Conservation (phyloP, 2,888 invertebrate genomes). For the Notocelia uddmanniana region DNA sequence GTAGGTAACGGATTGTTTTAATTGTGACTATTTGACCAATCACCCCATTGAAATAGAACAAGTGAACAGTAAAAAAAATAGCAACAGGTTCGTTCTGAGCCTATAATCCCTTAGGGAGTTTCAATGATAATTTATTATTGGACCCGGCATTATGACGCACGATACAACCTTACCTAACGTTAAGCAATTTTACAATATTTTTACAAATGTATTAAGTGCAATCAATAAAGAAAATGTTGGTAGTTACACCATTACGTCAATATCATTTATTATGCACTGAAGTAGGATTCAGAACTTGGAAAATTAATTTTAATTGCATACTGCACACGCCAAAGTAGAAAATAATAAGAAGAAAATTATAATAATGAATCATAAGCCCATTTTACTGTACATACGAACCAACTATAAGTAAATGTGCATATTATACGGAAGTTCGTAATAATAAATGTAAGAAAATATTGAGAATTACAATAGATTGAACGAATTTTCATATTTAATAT, state of each 20-base stretch:
- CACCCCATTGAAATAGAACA: too few species aligned
- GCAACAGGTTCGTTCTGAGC: too few species aligned
- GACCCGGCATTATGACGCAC: background rate
- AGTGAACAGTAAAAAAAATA: too few species aligned
- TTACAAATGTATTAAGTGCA: too few species aligned
- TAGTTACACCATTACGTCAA: background rate
- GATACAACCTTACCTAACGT: too few species aligned
- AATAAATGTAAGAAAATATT: background rate
- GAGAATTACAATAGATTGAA: background rate
- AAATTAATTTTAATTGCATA: background rate
- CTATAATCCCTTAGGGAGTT: background rate
- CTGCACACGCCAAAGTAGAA: background rate
- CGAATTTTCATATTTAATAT: background rate
- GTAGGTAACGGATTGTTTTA: too few species aligned
- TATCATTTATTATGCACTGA: background rate
- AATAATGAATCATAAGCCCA: background rate
- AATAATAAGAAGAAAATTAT: background rate
- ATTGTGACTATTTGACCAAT: too few species aligned
- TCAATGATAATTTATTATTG: background rate
- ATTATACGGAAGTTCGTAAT: background rate
- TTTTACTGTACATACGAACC: background rate
- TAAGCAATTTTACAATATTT: too few species aligned
- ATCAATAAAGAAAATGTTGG: too few species aligned
- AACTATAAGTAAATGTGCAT: too few species aligned
- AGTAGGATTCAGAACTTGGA: background rate